Evolutionary conservation across 2,113 vertebrate genomes (phyloP), one percentile per base, ranked within the genome.

Genomic region (Excalfactoria chinensis): DNA sequence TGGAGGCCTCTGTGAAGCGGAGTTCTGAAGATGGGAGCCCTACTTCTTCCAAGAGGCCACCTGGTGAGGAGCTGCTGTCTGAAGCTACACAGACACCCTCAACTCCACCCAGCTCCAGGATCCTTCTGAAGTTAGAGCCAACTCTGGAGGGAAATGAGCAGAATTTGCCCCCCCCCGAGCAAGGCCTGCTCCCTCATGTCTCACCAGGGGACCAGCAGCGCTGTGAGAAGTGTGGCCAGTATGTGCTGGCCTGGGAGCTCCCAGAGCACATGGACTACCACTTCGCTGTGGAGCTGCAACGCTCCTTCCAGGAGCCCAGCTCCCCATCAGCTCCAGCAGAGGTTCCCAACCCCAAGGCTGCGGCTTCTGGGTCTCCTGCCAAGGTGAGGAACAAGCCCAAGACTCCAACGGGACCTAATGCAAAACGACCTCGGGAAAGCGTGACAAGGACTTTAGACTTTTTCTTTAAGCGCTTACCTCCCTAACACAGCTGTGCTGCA

Each of bases 191-290:
- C 78, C 44, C 71, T 76, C 79, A 35, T 22, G 9, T 32, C 51
- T 96, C 55, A 2, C 78, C 46, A 1, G 88, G 70, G 56, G 98
- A 99, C 94, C 87, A 98, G 88, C 71, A 98, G 41, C 46, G 2
- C 12, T 99, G 99, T 88, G 98, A 99, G n/a, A 98, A 97, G 76
- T 99, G 99, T 21, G 98, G 98, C 46, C 93, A 98, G 95, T 95
- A 98, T 0, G 96, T 99, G 79, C 88, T 95, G 43, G 97, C 97
- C 26, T 99, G 99, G 99, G 98, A 99, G 40, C 98, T 99, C 97
- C 98, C 98, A 2, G 99, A 99, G 96, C 99, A 99, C 80, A 97
- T 69, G 13, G 99, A 99, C 94, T 99, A 98, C 80, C 99, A 99
- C 93, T 99, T 99, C 93, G 99, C 99, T 35, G 64, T 98, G 80